Percentiles rank a stretch among this genome's conserved stretches.
These are phyloP conservation scores for Oreotragus oreotragus DNA, from an alignment of 2,113 vertebrate species.

Conservation along the genomic window DNA sequence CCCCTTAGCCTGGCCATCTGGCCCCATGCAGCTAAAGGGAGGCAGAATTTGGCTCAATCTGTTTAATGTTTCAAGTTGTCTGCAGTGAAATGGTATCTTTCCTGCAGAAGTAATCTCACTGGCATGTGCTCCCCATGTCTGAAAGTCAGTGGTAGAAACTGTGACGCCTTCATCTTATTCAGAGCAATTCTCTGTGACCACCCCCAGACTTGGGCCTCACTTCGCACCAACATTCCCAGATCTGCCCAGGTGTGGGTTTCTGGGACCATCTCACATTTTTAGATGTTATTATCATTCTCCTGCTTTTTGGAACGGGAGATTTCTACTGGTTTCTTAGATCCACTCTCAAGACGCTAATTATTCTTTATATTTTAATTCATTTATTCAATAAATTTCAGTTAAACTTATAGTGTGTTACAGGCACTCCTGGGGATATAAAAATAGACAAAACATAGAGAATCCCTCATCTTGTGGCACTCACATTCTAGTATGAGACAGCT, in stretches of 20 bases:
- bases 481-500: not conserved
- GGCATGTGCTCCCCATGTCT: not conserved
- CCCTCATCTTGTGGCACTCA: not conserved
- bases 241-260: not conserved
- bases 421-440: not conserved
- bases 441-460: not conserved
- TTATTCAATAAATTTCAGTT: not conserved
- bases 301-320: not conserved
- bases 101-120: not conserved
- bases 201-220: not conserved
- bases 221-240: not conserved
- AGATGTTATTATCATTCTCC: not conserved
- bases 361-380: not conserved
- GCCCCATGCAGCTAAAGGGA: not conserved
- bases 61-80: not conserved
- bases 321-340: not conserved
- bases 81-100: not conserved
- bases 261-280: not conserved
- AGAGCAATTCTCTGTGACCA: not conserved
- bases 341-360: not conserved
- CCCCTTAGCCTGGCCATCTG: not conserved
- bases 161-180: not conserved
- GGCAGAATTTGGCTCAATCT: not conserved
- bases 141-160: not conserved
- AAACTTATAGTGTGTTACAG: not conserved